Evolutionary conservation across 1,140 invertebrate genomes (phyloP).

Genomic region (Leucophenga varia): DNA sequence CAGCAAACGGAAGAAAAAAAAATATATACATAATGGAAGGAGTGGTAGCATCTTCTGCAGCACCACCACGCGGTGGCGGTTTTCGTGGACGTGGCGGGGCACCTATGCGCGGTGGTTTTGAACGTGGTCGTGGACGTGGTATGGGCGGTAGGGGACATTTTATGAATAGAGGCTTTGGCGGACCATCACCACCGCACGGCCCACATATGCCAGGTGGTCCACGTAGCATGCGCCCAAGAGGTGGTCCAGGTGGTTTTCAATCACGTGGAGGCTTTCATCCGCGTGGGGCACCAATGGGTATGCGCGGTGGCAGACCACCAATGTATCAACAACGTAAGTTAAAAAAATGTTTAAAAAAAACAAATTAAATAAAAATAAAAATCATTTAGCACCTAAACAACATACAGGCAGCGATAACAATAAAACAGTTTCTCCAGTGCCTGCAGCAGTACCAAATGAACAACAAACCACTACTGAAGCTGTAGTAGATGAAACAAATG

Average conservation of each 20-base stretch:
- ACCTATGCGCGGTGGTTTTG: slow-evolving; percentile 48
- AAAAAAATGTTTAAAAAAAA: slow-evolving; percentile 5
- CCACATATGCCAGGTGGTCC: slow-evolving; percentile 35
- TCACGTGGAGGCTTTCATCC: slow-evolving; percentile 44
- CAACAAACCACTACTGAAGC: slow-evolving; percentile 15
- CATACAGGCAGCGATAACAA: slow-evolving; percentile 53
- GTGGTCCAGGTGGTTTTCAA: slow-evolving; percentile 39
- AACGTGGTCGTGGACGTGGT: slow-evolving; percentile 46
- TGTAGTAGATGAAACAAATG: slow-evolving; percentile 30
- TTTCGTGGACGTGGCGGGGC: slow-evolving; percentile 46
- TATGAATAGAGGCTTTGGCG: slow-evolving; percentile 44
- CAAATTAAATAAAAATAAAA: slow-evolving; percentile 8
- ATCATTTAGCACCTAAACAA: slow-evolving; percentile 44
- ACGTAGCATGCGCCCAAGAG: slow-evolving; percentile 43
- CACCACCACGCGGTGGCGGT: slow-evolving; percentile 44
- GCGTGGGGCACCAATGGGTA: slow-evolving; percentile 48
- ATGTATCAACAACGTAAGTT: slow-evolving; percentile 49
- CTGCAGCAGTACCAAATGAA: slow-evolving; percentile 27
- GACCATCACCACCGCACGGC: slow-evolving; percentile 38
- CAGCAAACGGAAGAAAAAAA: not conserved
- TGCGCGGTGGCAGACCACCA: slow-evolving; percentile 47
- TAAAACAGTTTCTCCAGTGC: slow-evolving; percentile 49
- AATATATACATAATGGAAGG: slow-evolving; percentile 34
- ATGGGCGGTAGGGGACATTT: slow-evolving; percentile 49
- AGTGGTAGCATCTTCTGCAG: slow-evolving; percentile 30